Percentiles rank a stretch among this genome's conserved stretches.
These are phyloP conservation scores for Ailuropoda melanoleuca DNA, from an alignment of 2,113 vertebrate species.

Conservation along the genomic window DNA sequence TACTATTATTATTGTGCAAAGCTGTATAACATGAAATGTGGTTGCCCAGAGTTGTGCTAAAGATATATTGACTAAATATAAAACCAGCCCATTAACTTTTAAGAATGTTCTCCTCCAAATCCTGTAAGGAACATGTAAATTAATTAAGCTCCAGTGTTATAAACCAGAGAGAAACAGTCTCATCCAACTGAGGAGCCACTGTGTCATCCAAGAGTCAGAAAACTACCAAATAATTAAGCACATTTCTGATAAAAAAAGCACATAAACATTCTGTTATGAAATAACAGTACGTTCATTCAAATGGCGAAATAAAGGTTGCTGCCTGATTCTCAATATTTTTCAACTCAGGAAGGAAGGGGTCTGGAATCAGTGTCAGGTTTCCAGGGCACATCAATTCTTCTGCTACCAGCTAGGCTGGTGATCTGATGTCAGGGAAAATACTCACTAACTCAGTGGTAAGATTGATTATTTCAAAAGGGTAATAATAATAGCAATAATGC, in stretches of 20 bases:
- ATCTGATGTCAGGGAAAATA: neutral
- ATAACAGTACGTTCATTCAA: conserved; percentile 56
- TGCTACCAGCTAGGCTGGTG: neutral
- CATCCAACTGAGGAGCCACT: conserved; percentile 33
- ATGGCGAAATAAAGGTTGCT: conserved; percentile 55
- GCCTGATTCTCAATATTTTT: conserved; percentile 38
- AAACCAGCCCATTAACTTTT: conserved; percentile 76
- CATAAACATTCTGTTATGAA: conserved; percentile 72
- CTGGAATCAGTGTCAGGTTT: conserved; percentile 17
- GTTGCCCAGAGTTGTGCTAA: conserved; percentile 50
- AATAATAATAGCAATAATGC: neutral
- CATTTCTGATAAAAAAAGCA: conserved; percentile 64
- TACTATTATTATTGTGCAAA: neutral
- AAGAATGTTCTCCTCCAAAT: conserved; percentile 72
- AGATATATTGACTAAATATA: conserved; percentile 73
- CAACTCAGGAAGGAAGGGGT: conserved; percentile 6
- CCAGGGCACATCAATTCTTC: neutral
- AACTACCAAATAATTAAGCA: conserved; percentile 65
- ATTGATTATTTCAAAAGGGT: neutral
- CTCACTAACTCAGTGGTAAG: neutral
- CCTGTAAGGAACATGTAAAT: conserved; percentile 44
- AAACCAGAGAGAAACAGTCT: conserved; percentile 64
- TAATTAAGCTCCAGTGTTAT: conserved; percentile 69
- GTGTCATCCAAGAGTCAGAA: conserved; percentile 48
- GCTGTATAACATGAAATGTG: conserved; percentile 25